Conservation (phyloP, 1,140 invertebrate genomes). For the Alviniconcha marisindica region DNA sequence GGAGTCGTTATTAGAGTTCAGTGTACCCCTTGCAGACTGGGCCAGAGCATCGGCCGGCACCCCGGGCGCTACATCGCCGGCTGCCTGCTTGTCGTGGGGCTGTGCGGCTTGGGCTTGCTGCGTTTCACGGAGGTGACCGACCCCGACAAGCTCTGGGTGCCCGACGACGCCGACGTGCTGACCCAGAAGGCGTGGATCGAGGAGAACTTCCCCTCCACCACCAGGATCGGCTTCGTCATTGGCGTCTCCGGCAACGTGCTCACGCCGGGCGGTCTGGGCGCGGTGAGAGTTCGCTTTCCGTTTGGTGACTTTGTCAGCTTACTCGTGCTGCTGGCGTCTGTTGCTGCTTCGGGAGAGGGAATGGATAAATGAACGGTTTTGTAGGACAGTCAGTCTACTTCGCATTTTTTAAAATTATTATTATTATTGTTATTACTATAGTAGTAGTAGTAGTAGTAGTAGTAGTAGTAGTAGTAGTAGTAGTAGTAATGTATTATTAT, state of each 20-base stretch:
- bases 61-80: conserved; percentile 47
- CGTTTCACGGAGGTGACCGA: conserved; percentile 49
- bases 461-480: no score
- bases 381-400: no score
- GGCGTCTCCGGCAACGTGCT: conserved; percentile 49
- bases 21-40: conserved; percentile 46
- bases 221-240: conserved; percentile 45
- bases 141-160: conserved; percentile 55
- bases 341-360: not conserved
- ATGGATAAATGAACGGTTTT: no score
- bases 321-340: not conserved
- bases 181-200: conserved; percentile 45
- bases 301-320: not conserved
- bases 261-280: conserved; percentile 25
- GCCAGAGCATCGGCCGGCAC: conserved; percentile 46
- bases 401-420: no score
- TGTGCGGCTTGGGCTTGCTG: conserved; percentile 49
- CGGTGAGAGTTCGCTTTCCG: no score
- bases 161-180: conserved; percentile 43
- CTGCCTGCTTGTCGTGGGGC: conserved; percentile 19
- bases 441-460: no score
- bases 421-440: no score
- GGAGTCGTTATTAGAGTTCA: no score
- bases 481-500: no score
- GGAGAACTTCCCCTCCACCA: conserved; percentile 43